Base-by-base conservation (phyloP, 2,113 vertebrate genomes). In the Cyanistes caeruleus region DNA sequence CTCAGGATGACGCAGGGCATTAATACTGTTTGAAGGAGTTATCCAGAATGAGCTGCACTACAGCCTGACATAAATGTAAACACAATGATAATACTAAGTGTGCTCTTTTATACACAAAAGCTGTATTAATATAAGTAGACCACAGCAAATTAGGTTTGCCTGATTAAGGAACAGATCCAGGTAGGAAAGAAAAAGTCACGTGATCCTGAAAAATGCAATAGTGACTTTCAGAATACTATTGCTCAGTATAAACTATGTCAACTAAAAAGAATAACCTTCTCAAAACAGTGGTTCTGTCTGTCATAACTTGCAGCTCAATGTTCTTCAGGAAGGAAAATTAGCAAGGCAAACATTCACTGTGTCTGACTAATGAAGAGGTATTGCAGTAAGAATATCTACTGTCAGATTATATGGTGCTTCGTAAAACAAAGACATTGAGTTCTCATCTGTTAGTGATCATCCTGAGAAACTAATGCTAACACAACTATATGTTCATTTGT, bases 41-140 rank as follows among this genome's bases (percentile, higher is more conserved):
- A 90, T 49, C 67, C 68, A 96, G 82, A 95, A 90, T 5, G 15
- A 94, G 87, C 56, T 84, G 89, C 85, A 77, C 43, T 90, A 79
- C 35, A 92, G 65, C n/a, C 84, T 79, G 31, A 93, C 89, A 87
- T 84, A 87, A 95, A 95, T 65, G 64, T 52, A 97, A 95, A 93
- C 51, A 91, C 43, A 93, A 65, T 44, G 23, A 81, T 70, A 86
- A 80, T 81, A 51, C 23, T 73, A 89, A 91, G 39, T 84, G 53
- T 68, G 56, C 15, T 83, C 23, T 88, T 93, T 33, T 49, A n/a
- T 78, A 74, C 19, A 87, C 31, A 65, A 41, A 93, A 89, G 10
- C 56, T 84, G 39, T 39, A 39, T 63, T 68, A 37, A 55, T 59
- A 46, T n/a, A 84, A 67, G 62, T 41, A 87, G 69, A 59, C 30